Base-by-base conservation (phyloP, 2,113 vertebrate species). In the Hoplias malabaricus region DNA sequence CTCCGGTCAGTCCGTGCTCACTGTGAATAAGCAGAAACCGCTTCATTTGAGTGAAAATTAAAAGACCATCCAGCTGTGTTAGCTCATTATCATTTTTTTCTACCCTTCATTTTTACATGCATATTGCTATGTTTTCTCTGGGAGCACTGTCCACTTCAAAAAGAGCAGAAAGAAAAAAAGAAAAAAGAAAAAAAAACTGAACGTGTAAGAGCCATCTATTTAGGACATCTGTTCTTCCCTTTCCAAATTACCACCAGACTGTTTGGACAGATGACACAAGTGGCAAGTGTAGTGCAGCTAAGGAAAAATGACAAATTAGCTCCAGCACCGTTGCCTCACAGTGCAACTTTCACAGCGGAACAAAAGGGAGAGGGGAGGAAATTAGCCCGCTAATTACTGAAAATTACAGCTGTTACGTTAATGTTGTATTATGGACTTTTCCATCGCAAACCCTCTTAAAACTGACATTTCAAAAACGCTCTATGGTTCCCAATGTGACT, bases 141-240 rank as follows among this genome's bases (percentile, higher is more conserved):
- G 54, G 82, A 86, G 86, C 70, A 78, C 54, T 87, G 86, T 87
- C 83, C 85, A 87, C 85, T 88, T 85, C 53, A 80, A 36, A 23
- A 34, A 23, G 21, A 0, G 36, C 78, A 53, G 81, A 85, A 76
- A 81, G n/a, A 36, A 34, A 53, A 2, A 34, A 69, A n/a, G 9
- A 23, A 53, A 14, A 27, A 40, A 25, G 25, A 0, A 50, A 79
- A 48, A 80, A 85, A 77, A 81, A n/a, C n/a, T n/a, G n/a, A n/a
- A n/a, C n/a, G n/a, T n/a, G n/a, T n/a, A 83, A 73, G 74, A 86
- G 80, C 66, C 57, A 73, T 81, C 83, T 69, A 57, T 87, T 86
- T 73, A 78, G 82, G 84, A 84, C 88, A 87, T 87, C 81, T 87
- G 88, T 85, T 85, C 78, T 80, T 75, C 81, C 83, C 66, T 59